Percentiles rank a stretch among this genome's conserved stretches.
phyloP scores from a whole-genome alignment of 2,113 vertebrate species.

The Nematolebias whitei region DNA sequence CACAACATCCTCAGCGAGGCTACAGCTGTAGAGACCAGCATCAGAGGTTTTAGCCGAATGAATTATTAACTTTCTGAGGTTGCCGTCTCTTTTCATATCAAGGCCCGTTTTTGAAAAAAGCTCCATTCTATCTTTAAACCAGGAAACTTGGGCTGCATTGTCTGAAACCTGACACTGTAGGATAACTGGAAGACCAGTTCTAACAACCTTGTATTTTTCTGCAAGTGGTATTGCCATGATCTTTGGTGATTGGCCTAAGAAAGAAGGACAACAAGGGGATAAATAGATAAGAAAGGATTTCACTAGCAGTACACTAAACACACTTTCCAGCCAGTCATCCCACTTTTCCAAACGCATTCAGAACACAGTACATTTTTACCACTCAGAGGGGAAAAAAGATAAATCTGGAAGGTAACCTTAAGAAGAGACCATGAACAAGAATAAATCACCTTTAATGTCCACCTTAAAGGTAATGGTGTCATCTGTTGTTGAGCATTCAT shows the following conservation, averaged over 20 bases:
- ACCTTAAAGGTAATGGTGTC: constrained; percentile 77
- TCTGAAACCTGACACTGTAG: constrained; percentile 86
- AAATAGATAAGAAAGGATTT: constrained; percentile 33
- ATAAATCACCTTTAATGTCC: constrained; percentile 80
- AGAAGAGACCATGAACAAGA: constrained; percentile 21
- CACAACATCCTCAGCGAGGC: constrained; percentile 82
- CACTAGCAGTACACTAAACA: constrained; percentile 7
- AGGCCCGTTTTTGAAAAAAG: constrained; percentile 81
- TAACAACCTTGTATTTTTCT: constrained; percentile 71
- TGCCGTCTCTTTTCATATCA: constrained; percentile 83
- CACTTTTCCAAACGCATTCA: constrained; percentile 23
- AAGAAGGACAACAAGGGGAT: constrained; percentile 51
- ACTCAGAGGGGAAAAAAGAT: constrained; percentile 40
- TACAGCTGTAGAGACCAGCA: constrained; percentile 86
- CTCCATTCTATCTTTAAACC: constrained; percentile 90
- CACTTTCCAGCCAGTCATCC: constrained; percentile 1
- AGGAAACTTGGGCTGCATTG: constrained; percentile 80
- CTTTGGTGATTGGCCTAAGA: constrained; percentile 71
- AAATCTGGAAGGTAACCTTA: background rate
- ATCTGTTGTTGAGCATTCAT: constrained; percentile 76
- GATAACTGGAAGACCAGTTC: constrained; percentile 77
- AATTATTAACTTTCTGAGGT: constrained; percentile 81
- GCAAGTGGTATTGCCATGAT: constrained; percentile 70
- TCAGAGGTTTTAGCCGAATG: constrained; percentile 82
- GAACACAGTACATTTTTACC: background rate